These are phyloP conservation scores for Brevimyrus niger DNA, from an alignment of 2,113 vertebrate species.

Conservation along the genomic window DNA sequence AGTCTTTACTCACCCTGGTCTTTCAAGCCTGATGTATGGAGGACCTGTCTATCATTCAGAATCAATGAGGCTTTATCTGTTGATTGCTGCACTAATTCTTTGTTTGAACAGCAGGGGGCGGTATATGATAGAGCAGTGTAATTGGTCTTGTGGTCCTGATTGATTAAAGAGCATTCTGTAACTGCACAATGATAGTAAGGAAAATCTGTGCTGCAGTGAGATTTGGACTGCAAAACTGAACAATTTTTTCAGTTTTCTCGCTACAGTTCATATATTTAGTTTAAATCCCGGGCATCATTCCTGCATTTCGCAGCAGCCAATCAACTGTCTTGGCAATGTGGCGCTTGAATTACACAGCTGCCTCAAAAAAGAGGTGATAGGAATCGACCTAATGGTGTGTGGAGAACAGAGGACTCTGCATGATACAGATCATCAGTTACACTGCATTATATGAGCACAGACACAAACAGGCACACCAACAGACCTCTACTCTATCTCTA, in stretches of 20 bases:
- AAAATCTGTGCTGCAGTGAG: background rate
- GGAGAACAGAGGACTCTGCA: background rate
- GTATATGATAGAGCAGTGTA: background rate
- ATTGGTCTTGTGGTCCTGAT: background rate
- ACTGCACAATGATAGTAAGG: background rate
- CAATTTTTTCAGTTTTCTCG: background rate
- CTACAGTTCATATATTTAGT: background rate
- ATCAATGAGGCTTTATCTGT: background rate
- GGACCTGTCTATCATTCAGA: background rate
- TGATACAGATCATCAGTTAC: background rate
- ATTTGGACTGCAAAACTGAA: background rate
- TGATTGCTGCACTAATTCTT: background rate
- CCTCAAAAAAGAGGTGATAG: background rate
- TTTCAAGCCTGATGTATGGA: background rate
- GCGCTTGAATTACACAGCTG: background rate
- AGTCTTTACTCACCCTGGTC: background rate
- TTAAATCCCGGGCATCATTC: background rate
- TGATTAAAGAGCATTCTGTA: background rate
- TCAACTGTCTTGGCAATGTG: background rate
- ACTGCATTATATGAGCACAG: background rate
- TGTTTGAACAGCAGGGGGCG: constrained; percentile 16
- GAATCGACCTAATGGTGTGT: background rate
- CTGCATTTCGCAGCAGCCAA: background rate
- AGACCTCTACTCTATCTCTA: background rate
- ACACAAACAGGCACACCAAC: background rate